These are phyloP conservation scores for Meandrina meandrites DNA, from an alignment of 92 coral and sea anemone genomes.

Conservation along the genomic window DNA sequence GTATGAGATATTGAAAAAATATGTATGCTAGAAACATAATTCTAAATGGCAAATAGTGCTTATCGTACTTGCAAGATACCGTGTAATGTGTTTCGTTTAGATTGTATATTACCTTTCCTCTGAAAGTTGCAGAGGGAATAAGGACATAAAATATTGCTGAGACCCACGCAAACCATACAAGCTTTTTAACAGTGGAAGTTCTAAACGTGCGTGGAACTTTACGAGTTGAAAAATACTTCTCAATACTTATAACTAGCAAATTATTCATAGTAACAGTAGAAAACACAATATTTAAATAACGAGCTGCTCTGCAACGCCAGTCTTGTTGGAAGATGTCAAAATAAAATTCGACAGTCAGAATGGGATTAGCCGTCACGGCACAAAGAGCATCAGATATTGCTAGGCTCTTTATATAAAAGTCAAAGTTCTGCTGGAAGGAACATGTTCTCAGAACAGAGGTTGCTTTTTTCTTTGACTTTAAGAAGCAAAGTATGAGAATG, in stretches of 20 bases:
- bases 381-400: background rate
- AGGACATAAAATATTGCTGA: background rate
- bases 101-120: background rate
- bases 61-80: background rate
- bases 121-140: background rate
- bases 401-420: background rate
- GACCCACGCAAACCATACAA: background rate
- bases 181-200: background rate
- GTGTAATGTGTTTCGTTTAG: background rate
- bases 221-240: background rate
- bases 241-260: background rate
- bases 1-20: background rate
- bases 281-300: too few species aligned
- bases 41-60: background rate
- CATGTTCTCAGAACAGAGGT: background rate
- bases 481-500: too few species aligned
- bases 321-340: background rate
- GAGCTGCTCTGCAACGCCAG: background rate
- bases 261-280: background rate
- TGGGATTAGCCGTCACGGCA: background rate
- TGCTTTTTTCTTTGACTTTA: too few species aligned
- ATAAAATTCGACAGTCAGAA: background rate
- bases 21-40: background rate
- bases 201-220: background rate
- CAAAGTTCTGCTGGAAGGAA: background rate